phyloP scores from a whole-genome alignment of 2,888 invertebrate genomes.

The Bembecia ichneumoniformis region DNA sequence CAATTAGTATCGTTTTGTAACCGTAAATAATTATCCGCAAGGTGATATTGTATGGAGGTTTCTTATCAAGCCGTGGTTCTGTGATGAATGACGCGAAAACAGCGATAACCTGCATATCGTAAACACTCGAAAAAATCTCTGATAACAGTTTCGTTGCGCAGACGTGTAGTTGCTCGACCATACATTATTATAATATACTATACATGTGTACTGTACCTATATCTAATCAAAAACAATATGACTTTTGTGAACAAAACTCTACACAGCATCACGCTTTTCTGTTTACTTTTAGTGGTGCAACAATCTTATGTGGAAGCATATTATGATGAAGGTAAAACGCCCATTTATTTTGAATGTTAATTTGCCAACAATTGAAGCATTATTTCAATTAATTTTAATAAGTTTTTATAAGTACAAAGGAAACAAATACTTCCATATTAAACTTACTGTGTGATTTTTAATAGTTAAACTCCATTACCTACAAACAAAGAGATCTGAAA shows the following conservation, averaged over 20 bases:
- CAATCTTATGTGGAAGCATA: neutral
- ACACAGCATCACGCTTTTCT: slow-evolving; percentile 26
- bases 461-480: no score
- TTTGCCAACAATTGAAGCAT: no score
- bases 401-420: no score
- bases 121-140: slow-evolving; percentile 38
- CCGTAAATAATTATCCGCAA: no score
- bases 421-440: no score
- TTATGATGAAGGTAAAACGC: neutral
- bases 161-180: slow-evolving; percentile 7
- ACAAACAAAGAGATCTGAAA: no score
- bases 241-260: slow-evolving; percentile 24
- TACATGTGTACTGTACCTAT: neutral
- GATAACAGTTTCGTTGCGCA: slow-evolving; percentile 26
- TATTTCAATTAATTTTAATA: no score
- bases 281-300: slow-evolving; percentile 29
- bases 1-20: no score
- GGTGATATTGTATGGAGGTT: neutral
- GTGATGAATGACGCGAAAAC: slow-evolving; percentile 27
- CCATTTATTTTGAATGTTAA: no score
- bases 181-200: neutral
- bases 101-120: slow-evolving; percentile 26
- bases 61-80: slow-evolving; percentile 17
- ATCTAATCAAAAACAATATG: slow-evolving; percentile 1
- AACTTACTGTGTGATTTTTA: no score